A percentile compares a stretch with the other conserved stretches of the same genome.
These are phyloP conservation scores for Heliconius hortense DNA, from an alignment of 2,888 invertebrate genomes.

Conservation along the genomic window DNA sequence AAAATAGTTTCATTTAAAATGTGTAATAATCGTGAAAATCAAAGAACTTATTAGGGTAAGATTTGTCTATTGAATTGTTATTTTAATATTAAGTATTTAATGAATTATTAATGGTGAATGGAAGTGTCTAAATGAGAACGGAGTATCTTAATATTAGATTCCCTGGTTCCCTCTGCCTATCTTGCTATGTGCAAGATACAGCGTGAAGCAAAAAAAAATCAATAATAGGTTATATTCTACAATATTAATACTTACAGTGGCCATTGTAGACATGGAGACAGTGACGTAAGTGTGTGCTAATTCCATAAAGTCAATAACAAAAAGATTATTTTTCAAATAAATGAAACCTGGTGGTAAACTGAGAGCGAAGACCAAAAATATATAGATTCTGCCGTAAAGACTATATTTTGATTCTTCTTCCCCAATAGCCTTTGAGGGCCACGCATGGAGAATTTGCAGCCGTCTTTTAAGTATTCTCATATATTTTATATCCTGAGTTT, in stretches of 20 bases:
- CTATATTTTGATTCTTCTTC: conserved; percentile 27
- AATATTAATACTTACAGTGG: conserved; percentile 35
- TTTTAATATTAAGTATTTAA: no score
- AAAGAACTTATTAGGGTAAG: no score
- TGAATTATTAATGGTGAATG: no score
- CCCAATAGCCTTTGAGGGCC: conserved; percentile 31
- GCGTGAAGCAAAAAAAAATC: no score
- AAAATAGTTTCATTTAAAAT: no score
- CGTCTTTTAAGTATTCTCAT: conserved; percentile 35
- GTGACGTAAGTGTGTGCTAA: conserved; percentile 42
- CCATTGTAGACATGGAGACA: conserved; percentile 34
- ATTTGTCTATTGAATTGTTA: no score
- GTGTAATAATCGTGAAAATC: no score
- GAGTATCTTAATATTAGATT: no score
- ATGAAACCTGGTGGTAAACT: conserved; percentile 33
- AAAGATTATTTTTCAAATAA: conserved; percentile 31
- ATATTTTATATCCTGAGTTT: conserved; percentile 38
- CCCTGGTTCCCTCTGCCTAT: no score
- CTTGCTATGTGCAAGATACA: no score
- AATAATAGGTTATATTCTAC: no score
- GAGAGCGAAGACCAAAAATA: conserved; percentile 26
- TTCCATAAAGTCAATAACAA: conserved; percentile 32
- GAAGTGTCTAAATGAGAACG: no score
- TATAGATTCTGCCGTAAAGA: conserved; percentile 28
- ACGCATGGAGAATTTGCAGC: conserved; percentile 32